A percentile compares a stretch with the other conserved stretches of the same genome.
phyloP scores from a whole-genome alignment of 2,888 invertebrate species.

The Drosophila peninsularis region DNA sequence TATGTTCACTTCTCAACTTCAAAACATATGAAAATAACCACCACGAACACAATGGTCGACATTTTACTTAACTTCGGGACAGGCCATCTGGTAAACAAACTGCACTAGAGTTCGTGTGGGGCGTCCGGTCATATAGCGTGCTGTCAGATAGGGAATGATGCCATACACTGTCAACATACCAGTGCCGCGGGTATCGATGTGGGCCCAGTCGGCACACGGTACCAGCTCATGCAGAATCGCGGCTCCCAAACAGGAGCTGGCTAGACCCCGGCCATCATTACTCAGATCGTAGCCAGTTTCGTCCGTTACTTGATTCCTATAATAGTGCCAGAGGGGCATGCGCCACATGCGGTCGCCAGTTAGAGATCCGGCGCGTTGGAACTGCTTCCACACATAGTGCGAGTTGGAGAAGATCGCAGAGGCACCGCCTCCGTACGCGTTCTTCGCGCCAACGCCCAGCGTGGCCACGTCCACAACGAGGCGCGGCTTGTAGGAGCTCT shows the following conservation, averaged over 20 bases:
- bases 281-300: conserved; percentile 85
- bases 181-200: conserved; percentile 90
- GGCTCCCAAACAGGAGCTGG: conserved; percentile 89
- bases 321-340: conserved; percentile 86
- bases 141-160: conserved; percentile 87
- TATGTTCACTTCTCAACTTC: conserved; percentile 4
- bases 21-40: background rate
- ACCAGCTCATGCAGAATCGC: conserved; percentile 89
- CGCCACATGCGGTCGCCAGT: conserved; percentile 89
- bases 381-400: conserved; percentile 85
- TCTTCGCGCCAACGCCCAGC: conserved; percentile 85
- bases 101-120: conserved; percentile 87
- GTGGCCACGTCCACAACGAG: conserved; percentile 87
- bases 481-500: conserved; percentile 86
- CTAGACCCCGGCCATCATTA: conserved; percentile 86
- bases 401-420: conserved; percentile 87
- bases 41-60: background rate
- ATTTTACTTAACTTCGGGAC: conserved; percentile 74
- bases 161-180: conserved; percentile 87
- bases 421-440: conserved; percentile 86
- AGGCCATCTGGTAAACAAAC: conserved; percentile 85
- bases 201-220: conserved; percentile 88
- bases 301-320: conserved; percentile 78
- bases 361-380: conserved; percentile 86
- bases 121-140: conserved; percentile 87